A percentile compares a stretch with the other conserved stretches of the same genome.
Evolutionary conservation across 2,797 vertebrate genomes (phyloP).

Genomic region (Chelon labrosus): DNA sequence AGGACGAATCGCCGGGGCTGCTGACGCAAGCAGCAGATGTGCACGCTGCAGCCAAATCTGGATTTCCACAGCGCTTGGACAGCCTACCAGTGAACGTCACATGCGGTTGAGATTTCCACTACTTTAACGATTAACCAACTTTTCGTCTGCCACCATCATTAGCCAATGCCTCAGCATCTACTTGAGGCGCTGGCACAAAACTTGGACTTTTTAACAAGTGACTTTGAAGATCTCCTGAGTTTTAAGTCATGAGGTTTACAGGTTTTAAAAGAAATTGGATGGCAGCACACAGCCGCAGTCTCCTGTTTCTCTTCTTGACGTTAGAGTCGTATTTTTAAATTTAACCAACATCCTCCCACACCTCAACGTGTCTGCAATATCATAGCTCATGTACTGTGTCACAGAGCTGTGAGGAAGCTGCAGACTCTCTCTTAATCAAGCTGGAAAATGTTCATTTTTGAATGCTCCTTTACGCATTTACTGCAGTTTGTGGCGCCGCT

Average conservation of each 20-base stretch:
- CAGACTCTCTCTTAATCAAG: background rate
- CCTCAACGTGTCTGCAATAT: background rate
- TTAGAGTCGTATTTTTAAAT: background rate
- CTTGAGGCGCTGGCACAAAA: background rate
- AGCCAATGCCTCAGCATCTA: background rate
- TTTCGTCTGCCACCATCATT: background rate
- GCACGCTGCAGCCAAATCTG: slow-evolving; percentile 16
- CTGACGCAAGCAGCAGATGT: slow-evolving; percentile 33
- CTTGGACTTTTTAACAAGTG: background rate
- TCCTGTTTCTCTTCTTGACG: background rate
- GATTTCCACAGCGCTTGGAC: background rate
- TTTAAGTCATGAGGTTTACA: background rate
- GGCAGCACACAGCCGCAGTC: background rate
- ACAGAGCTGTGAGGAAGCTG: background rate
- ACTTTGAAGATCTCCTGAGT: too few species aligned
- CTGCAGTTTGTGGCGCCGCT: too few species aligned
- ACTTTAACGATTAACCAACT: background rate
- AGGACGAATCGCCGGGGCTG: slow-evolving; percentile 15
- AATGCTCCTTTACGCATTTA: too few species aligned
- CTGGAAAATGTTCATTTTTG: too few species aligned
- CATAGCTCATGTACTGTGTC: background rate
- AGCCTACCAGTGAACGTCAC: background rate
- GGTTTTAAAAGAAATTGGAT: background rate
- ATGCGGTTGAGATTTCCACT: background rate
- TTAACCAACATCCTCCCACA: background rate